Base-by-base conservation (phyloP, 2,113 vertebrate species). In the Pholis gunnellus region DNA sequence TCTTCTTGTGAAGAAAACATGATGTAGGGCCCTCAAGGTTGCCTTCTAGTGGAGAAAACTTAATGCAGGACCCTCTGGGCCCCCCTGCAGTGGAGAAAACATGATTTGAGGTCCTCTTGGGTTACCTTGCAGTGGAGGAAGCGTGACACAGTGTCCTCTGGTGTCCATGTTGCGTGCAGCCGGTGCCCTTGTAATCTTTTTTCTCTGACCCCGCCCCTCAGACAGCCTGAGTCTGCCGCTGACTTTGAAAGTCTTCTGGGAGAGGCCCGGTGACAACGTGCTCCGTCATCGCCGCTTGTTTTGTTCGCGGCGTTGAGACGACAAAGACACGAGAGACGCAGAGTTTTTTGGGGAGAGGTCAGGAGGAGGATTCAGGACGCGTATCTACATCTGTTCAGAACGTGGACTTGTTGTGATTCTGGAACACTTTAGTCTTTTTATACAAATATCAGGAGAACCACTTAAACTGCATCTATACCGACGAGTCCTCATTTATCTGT, bases 51-150 rank as follows among this genome's bases (percentile, higher is more conserved):
- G 14, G 13, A 29, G 6, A 59, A 14, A 29, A 59, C 13, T 0
- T 1, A 5, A 31, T 31, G 14, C 0, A 7, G 1, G 5, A 5
- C 5, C 2, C 56, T 25, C n/a, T 27, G 1, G 1, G 22, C 10
- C n/a, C n/a, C 54, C n/a, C 5, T 25, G 4, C 25, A 57, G n/a
- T 57, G 25, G n/a, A 15, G 56, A 29, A 29, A 2, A 29, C 29
- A 2, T 2, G 29, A 31, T 31, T 31, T 31, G 29, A 2, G 29
- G 29, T 2, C 56, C 14, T 29, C 52, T 13, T 25, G 54, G 11
- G 8, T 54, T 9, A 8, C 56, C 13, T 6, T 57, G 1, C 25
- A 57, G 56, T 29, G 25, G 25, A 57, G 56, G 29, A 57, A 29
- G 29, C 5, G 13, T 2, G 25, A 57, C 5, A 15, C 5, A 57